These are phyloP conservation scores for Pomacea maculata DNA, from an alignment of 1,140 invertebrate genomes.

Conservation along the genomic window DNA sequence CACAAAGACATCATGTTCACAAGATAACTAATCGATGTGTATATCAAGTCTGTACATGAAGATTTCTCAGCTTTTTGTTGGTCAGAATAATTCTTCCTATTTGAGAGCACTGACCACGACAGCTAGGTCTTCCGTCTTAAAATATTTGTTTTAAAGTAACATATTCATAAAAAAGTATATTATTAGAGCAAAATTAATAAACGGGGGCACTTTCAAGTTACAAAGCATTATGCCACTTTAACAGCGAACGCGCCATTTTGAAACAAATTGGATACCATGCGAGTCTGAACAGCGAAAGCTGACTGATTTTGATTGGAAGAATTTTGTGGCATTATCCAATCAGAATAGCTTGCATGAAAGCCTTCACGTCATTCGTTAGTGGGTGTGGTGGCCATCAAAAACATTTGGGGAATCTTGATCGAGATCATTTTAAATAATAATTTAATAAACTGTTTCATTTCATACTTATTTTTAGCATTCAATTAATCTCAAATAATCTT, in stretches of 20 bases:
- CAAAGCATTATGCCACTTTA: not conserved
- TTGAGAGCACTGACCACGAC: not conserved
- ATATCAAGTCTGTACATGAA: too few species aligned
- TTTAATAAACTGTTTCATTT: too few species aligned
- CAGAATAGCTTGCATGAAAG: not conserved
- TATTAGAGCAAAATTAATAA: not conserved
- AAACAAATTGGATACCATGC: conserved; percentile 27
- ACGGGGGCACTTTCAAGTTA: not conserved
- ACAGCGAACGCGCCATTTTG: conserved; percentile 21
- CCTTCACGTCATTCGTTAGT: too few species aligned
- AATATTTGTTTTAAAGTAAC: not conserved
- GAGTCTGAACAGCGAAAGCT: not conserved
- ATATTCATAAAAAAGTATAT: not conserved
- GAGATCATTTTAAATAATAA: too few species aligned
- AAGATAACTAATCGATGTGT: too few species aligned
- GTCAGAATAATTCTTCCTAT: not conserved
- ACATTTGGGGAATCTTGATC: too few species aligned
- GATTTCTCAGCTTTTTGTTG: not conserved
- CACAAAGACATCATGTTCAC: too few species aligned
- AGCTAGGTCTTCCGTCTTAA: not conserved
- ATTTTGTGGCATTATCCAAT: not conserved
- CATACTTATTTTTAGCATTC: too few species aligned
- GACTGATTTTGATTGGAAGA: conserved; percentile 3
- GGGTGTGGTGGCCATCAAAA: too few species aligned
- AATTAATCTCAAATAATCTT: too few species aligned